Base-by-base conservation (phyloP, 2,113 vertebrate species). In the Corythoichthys haematopterus region DNA sequence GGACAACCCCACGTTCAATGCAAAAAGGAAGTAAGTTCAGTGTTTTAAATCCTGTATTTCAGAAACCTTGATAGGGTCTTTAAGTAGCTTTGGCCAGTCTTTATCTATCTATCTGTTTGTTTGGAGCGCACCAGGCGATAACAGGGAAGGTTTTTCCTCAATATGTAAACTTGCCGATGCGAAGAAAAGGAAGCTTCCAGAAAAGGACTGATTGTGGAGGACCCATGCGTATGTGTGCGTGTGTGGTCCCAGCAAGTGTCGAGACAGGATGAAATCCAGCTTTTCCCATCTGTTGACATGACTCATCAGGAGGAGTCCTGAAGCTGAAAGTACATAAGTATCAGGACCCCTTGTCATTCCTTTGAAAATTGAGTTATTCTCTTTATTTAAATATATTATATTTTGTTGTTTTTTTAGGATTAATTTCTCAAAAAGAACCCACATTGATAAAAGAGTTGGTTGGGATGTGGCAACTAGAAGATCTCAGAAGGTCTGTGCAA, bases 281-380 rank as follows among this genome's bases (percentile, higher is more conserved):
- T 75, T 78, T 71, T 62, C 67, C 52, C 78, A 76, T 85, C 75
- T 79, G 82, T 72, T 82, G 68, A 68, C 80, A 82, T 84, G 84
- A 84, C 57, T 65, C 77, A 80, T 67, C 71, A 80, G 66, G 59
- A 70, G 64, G 73, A 77, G 74, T 67, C 58, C 70, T 62, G 71
- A 85, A 46, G 43, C 33, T 3, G 14, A 4, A 2, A 0, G 5
- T 37, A 0, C 55, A 57, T 35, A 35, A 36, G 33, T 36, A 57
- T 15, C 35, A 33, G 55, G 33, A 33, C 52, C 28, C 20, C 20
- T 2, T 9, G 10, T 12, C 20, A 28, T 35, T 20, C 50, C 16
- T 2, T 20, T 53, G 52, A 53, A 53, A 53, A 28, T 3, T 0
- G 52, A 53, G 52, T 53, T 20, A 3, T 51, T 33, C n/a, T 28